Base-by-base conservation (phyloP, 2,888 invertebrate species). In the Blastobasis adustella region DNA sequence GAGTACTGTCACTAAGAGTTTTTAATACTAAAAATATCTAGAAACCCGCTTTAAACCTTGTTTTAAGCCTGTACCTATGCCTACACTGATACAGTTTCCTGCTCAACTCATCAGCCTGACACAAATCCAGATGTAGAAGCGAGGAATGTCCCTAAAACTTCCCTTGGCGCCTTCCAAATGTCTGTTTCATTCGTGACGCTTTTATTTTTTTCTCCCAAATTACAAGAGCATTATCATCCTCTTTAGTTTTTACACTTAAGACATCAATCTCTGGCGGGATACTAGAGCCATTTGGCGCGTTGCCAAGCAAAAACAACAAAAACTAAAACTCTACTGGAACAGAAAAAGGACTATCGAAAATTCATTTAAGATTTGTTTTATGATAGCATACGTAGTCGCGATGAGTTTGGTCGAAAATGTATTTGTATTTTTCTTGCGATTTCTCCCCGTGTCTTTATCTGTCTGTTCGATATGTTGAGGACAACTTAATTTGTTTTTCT, bases 291-390 rank as follows among this genome's bases (percentile, higher is more conserved):
- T 82, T 82, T 82, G 82, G 82, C 76, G 52, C 51, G 6, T 53
- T 45, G 71, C 83, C 82, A 82, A 77, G 62, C 61, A 70, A 77
- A 81, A 79, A 79, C 73, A 79, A 79, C 77, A 74, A 69, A 73
- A 67, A 64, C 52, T 59, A 55, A 65, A 71, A 63, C 65, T 62
- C 69, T 64, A 62, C 59, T 49, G 45, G 53, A 56, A 23, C 66
- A 69, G 73, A 74, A 72, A 73, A 69, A 71, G 70, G 69, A 69
- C 71, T 69, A 73, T 71, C 67, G 69, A 73, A 71, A 74, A 71
- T 67, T 74, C 69, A 66, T 63, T 73, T 68, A 61, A 58, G 62
- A 54, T 44, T 45, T 53, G 43, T 41, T 5, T 47, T 44, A n/a
- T 39, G 44, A 43, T 45, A 46, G 41, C 42, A 41, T 50, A 38